Percentiles rank a stretch among this genome's conserved stretches.
Evolutionary conservation across 2,113 vertebrate genomes (phyloP).

Genomic region (Psammodynastes pulverulentus): DNA sequence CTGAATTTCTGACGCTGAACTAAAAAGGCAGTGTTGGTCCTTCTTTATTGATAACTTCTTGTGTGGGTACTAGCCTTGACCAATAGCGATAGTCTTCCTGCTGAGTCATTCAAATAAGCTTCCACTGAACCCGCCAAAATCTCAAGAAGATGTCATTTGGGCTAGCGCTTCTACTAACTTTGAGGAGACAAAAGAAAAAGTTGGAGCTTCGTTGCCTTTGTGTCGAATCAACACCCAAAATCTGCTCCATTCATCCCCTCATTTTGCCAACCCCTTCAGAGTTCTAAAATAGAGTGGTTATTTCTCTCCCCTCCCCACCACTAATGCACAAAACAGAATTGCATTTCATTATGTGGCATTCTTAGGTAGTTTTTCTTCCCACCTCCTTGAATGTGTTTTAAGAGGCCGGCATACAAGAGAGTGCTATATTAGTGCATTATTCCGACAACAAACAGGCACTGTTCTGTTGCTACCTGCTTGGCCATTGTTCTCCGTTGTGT

Average conservation of each 20-base stretch:
- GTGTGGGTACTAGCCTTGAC: background rate
- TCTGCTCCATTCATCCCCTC: slow-evolving; percentile 45
- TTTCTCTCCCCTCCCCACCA: background rate
- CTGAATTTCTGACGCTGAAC: background rate
- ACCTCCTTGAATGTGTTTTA: slow-evolving; percentile 60
- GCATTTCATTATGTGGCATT: slow-evolving; percentile 70
- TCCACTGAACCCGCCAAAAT: background rate
- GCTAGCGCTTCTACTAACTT: slow-evolving; percentile 17
- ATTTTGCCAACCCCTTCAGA: slow-evolving; percentile 64
- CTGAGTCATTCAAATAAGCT: background rate
- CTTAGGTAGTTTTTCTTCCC: slow-evolving; percentile 74
- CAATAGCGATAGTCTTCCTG: background rate
- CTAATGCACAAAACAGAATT: slow-evolving; percentile 53
- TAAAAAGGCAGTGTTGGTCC: background rate
- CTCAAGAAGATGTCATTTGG: too few relatives aligned
- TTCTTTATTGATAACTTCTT: background rate
- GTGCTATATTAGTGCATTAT: slow-evolving; percentile 80
- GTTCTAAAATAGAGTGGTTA: slow-evolving; percentile 58
- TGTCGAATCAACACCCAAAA: slow-evolving; percentile 33
- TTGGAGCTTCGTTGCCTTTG: slow-evolving; percentile 39
- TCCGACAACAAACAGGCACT: slow-evolving; percentile 80
- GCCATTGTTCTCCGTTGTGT: slow-evolving; percentile 80
- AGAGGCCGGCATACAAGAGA: slow-evolving; percentile 74
- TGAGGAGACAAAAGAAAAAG: slow-evolving; percentile 10
- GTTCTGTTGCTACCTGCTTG: slow-evolving; percentile 83